Evolutionary conservation across 2,888 invertebrate species (phyloP).

Genomic region (Polydrusus tereticollis): DNA sequence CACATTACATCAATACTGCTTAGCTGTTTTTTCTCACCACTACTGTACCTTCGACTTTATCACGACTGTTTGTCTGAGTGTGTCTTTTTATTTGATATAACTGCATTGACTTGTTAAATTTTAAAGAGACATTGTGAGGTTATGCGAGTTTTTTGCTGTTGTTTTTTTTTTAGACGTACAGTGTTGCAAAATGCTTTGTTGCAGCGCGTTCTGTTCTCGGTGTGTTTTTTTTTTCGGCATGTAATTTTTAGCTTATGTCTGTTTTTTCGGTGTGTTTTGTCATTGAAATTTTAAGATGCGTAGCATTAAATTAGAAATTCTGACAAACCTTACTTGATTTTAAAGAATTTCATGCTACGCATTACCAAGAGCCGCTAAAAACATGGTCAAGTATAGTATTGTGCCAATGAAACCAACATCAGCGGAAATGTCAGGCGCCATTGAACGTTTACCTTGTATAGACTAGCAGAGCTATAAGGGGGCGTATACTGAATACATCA

Average conservation of each 20-base stretch:
- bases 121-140: not conserved
- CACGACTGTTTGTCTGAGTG: not conserved
- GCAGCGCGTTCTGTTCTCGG: not conserved
- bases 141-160: not conserved
- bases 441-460: no score
- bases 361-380: no score
- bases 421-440: no score
- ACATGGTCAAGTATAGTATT: no score
- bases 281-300: not conserved
- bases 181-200: not conserved
- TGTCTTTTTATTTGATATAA: slow-evolving; percentile 1
- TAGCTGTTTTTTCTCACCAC: slow-evolving; percentile 18
- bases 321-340: no score
- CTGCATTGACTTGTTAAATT: not conserved
- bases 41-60: not conserved
- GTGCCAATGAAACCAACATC: no score
- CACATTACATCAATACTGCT: slow-evolving; percentile 19
- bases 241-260: not conserved
- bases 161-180: not conserved
- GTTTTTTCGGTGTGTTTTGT: not conserved
- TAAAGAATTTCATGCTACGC: no score
- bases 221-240: not conserved
- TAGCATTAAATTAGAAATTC: no score
- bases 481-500: no score
- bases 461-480: no score